phyloP scores from a whole-genome alignment of 1,140 invertebrate species.

The Drosophila watanabei region DNA sequence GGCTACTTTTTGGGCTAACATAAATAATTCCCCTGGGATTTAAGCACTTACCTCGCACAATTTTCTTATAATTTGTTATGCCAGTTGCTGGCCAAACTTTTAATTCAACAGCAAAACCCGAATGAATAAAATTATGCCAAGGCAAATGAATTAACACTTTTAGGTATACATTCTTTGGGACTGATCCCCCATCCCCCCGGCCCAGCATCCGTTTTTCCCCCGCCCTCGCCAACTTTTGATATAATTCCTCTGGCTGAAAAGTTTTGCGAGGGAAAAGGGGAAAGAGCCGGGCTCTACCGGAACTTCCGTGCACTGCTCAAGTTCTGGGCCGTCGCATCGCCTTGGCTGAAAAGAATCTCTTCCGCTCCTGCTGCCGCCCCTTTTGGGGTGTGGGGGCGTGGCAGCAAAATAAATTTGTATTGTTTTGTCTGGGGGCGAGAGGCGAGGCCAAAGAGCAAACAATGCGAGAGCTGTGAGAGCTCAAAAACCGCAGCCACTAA shows the following conservation, averaged over 20 bases:
- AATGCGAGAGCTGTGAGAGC: constrained; percentile 65
- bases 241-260: constrained; percentile 58
- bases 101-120: constrained; percentile 57
- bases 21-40: constrained; percentile 31
- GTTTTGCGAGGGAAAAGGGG: constrained; percentile 35
- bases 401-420: constrained; percentile 75
- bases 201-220: constrained; percentile 20
- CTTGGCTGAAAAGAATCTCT: constrained; percentile 57
- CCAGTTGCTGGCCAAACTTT: constrained; percentile 70
- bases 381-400: constrained; percentile 27
- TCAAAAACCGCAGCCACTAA: constrained; percentile 83
- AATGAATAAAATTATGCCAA: constrained; percentile 72
- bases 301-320: constrained; percentile 81
- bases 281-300: constrained; percentile 53
- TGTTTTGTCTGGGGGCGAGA: constrained; percentile 63
- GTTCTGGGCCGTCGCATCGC: constrained; percentile 70
- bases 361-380: constrained; percentile 12
- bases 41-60: constrained; percentile 33
- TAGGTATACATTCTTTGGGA: constrained; percentile 31
- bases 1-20: constrained; percentile 8
- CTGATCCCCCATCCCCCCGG: constrained; percentile 16
- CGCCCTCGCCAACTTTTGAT: constrained; percentile 28
- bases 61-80: constrained; percentile 69
- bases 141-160: constrained; percentile 81
- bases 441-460: constrained; percentile 81